Evolutionary conservation across 2,797 vertebrate genomes (phyloP), one percentile per base, ranked within the genome.

Genomic region (Channallabes apus): DNA sequence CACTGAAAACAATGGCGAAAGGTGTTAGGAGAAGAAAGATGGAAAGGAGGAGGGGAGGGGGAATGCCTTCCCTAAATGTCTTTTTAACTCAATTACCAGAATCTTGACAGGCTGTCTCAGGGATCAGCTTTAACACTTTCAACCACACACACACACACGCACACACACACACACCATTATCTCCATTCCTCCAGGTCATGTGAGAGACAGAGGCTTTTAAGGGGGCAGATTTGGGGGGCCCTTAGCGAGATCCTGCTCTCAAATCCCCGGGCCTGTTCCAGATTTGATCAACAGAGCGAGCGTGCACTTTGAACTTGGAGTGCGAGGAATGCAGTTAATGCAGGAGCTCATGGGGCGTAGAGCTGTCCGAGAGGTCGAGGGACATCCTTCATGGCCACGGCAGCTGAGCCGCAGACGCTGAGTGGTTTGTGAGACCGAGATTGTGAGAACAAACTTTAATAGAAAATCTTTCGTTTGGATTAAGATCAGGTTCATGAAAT

Each of bases 291-390:
- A 82, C 64, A 58, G 87, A 86, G 61, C 73, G 65, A 86, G 84
- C 24, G 38, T 89, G 89, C 81, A 87, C 89, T 90, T 90, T 90
- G 89, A 89, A 88, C 88, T 87, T 58, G 80, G 71, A 87, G 88
- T 88, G 89, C 71, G 68, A 89, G 89, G 88, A 90, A 89, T 90
- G 87, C 85, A 82, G 87, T 87, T 86, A 87, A 85, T 85, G 83
- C 84, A 22, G 69, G 82, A 86, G 46, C 61, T 62, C 81, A 73
- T 35, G 77, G 29, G 65, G 86, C 5, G 81, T 27, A 8, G 5
- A n/a, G 20, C 51, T 14, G 80, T 51, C 46, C 67, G 7, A 67
- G 29, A 68, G 51, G 20, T 69, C 22, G 46, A 38, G 80, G 18
- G 61, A 46, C 61, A 8, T 46, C 78, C 38, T 80, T 27, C 35